Base-by-base conservation (phyloP, 2,888 invertebrate species). In the Phyto melanocephala region DNA sequence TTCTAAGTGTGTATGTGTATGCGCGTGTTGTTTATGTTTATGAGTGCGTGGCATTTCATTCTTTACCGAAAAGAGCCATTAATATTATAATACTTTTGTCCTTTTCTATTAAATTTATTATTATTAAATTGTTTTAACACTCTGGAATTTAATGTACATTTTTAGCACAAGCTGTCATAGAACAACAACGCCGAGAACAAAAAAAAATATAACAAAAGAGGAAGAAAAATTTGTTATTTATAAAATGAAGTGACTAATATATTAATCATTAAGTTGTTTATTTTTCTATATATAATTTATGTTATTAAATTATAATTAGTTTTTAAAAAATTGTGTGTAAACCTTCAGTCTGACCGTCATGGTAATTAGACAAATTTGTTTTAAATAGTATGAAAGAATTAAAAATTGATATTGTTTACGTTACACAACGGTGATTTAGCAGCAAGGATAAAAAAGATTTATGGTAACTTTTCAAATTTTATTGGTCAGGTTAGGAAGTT, bases 71-170 rank as follows among this genome's bases (percentile, higher is more conserved):
- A 72, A n/a, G n/a, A n/a, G n/a, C n/a, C n/a, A n/a, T n/a, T n/a
- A n/a, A n/a, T n/a, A n/a, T n/a, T n/a, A n/a, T n/a, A n/a, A n/a
- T 28, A n/a, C 56, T 37, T n/a, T 22, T 75, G 42, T 37, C 35
- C 42, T 54, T 50, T 67, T 40, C n/a, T 65, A 13, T 50, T 35
- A 71, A 76, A 80, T 80, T 65, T 76, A 80, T 80, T 50, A 24
- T 45, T 76, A 70, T 50, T 58, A 80, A 75, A 70, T 63, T 56
- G 52, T 58, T 68, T 13, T 56, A 63, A 63, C 15, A 42, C 62
- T 63, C 45, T 28, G 11, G 62, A 42, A 45, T 62, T 62, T 24
- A n/a, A 62, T 42, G n/a, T n/a, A n/a, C n/a, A 62, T 4, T 42
- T 24, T 3, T 28, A 10, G 10, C 13, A 35, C 0, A 35, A 10